A percentile compares a stretch with the other conserved stretches of the same genome.
These are phyloP conservation scores for Rhinatrema bivittatum DNA, from an alignment of 2,797 vertebrate genomes.

Conservation along the genomic window DNA sequence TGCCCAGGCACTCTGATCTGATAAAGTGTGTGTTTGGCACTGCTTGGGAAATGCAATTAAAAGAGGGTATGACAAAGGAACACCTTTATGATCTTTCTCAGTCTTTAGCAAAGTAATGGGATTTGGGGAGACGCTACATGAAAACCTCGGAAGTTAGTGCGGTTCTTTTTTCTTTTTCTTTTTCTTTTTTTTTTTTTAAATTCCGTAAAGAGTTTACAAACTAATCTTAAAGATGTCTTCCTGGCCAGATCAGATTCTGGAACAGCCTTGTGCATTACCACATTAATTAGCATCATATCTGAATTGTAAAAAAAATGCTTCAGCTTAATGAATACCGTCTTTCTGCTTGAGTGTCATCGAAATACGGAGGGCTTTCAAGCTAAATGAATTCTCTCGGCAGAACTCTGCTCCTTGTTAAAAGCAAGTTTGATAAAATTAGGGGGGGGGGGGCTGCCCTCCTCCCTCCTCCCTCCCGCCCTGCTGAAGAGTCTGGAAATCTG, in stretches of 20 bases:
- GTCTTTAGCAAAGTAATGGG: constrained; percentile 35
- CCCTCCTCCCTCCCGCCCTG: too few species aligned
- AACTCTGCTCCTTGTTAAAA: too few species aligned
- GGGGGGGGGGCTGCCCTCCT: too few species aligned
- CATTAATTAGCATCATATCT: constrained; percentile 36
- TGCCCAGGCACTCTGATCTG: constrained; percentile 18
- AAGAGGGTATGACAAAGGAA: constrained; percentile 13
- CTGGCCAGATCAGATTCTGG: constrained; percentile 13
- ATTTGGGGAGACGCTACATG: constrained; percentile 14
- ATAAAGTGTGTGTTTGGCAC: constrained; percentile 21
- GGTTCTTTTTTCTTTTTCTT: too few species aligned
- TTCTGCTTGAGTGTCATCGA: constrained; percentile 16
- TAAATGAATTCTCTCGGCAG: constrained; percentile 22
- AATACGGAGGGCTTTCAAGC: constrained; percentile 26
- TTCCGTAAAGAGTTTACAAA: too few species aligned
- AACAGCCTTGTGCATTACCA: constrained; percentile 8
- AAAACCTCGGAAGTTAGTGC: constrained; percentile 7
- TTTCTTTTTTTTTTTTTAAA: too few species aligned
- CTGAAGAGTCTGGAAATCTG: too few species aligned
- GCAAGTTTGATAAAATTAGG: too few species aligned
- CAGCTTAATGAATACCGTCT: constrained; percentile 18
- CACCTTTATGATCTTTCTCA: constrained; percentile 13
- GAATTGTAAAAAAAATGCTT: constrained; percentile 22
- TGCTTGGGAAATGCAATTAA: constrained; percentile 20
- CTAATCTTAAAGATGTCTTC: constrained; percentile 7